These are phyloP conservation scores for Athalia rosae DNA, from an alignment of 2,888 invertebrate species.

Conservation along the genomic window DNA sequence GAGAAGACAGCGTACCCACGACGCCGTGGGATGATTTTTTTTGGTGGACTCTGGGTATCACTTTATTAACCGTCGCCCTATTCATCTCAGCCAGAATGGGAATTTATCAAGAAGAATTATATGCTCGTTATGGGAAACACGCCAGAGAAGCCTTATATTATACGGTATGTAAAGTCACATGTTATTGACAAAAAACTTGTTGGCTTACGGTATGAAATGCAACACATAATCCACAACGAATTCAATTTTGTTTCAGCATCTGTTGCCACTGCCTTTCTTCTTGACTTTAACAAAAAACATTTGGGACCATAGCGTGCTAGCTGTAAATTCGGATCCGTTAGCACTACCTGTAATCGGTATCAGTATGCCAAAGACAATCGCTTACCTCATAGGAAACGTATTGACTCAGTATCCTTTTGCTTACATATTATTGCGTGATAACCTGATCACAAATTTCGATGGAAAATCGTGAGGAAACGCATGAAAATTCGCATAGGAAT, in stretches of 20 bases:
- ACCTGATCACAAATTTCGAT: too few species aligned
- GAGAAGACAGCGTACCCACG: constrained; percentile 69
- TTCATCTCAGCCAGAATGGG: constrained; percentile 97
- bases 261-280: constrained; percentile 93
- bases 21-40: constrained; percentile 76
- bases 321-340: constrained; percentile 79
- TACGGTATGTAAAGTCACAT: constrained; percentile 76
- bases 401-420: constrained; percentile 86
- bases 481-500: neutral
- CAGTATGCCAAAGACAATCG: constrained; percentile 83
- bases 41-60: constrained; percentile 84
- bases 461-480: too few species aligned
- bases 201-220: too few species aligned
- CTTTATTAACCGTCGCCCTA: constrained; percentile 89
- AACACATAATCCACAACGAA: too few species aligned
- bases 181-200: neutral
- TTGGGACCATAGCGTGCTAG: constrained; percentile 83
- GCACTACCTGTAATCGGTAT: constrained; percentile 78
- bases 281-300: constrained; percentile 86
- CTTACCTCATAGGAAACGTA: constrained; percentile 88
- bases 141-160: constrained; percentile 92
- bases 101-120: constrained; percentile 93
- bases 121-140: constrained; percentile 90
- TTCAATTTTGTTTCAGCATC: constrained; percentile 79
- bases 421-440: neutral